Evolutionary conservation across 2,113 vertebrate genomes (phyloP).

Genomic region (Beaufortia kweichowensis): DNA sequence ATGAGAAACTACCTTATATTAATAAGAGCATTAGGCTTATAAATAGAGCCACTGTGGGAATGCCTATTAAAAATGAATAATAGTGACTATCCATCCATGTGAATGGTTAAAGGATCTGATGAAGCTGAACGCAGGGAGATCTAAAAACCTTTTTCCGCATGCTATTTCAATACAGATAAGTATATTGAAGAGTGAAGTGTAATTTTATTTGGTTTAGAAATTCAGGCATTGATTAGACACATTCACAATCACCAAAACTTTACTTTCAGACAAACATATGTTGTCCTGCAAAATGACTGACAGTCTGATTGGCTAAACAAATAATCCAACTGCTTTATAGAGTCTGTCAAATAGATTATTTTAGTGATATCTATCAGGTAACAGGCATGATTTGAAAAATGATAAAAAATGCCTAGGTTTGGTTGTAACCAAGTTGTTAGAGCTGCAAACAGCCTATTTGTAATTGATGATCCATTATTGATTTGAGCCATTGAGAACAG

Average conservation of each 20-base stretch:
- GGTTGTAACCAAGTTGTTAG: neutral
- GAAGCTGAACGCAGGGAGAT: slow-evolving; percentile 5
- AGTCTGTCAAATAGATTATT: no score
- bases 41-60: slow-evolving; percentile 27
- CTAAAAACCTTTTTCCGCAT: neutral
- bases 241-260: no score
- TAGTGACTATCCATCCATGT: neutral
- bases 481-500: slow-evolving; percentile 24
- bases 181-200: no score
- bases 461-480: slow-evolving; percentile 15
- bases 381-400: neutral
- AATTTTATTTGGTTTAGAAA: no score
- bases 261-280: no score
- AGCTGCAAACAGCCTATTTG: slow-evolving; percentile 9
- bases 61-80: slow-evolving; percentile 36
- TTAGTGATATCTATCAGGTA: no score
- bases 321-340: no score
- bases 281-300: no score
- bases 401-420: neutral
- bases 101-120: slow-evolving; percentile 23
- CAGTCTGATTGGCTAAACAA: no score
- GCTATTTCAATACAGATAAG: neutral
- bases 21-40: slow-evolving; percentile 16
- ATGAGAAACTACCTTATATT: slow-evolving; percentile 4
- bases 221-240: no score